phyloP scores from a whole-genome alignment of 2,113 vertebrate species.

The Dipodomys ordii region DNA sequence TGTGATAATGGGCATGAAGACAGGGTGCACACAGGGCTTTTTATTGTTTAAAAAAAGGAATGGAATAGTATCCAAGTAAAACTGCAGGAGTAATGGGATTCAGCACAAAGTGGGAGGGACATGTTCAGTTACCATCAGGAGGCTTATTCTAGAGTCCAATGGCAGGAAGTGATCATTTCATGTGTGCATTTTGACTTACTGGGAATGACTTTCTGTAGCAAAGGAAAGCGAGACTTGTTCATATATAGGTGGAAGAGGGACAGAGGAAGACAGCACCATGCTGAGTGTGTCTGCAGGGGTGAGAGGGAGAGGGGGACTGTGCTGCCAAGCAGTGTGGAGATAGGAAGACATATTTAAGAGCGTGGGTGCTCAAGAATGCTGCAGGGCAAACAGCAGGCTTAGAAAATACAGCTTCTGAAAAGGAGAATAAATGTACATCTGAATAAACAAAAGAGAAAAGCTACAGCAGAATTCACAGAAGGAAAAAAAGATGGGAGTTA shows the following conservation, averaged over 20 bases:
- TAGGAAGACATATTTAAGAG: fast-evolving
- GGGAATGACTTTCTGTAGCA: neutral
- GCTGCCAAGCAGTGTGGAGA: neutral
- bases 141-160: neutral
- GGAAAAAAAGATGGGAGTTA: neutral
- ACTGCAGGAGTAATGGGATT: neutral
- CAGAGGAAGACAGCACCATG: neutral
- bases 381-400: neutral
- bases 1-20: neutral
- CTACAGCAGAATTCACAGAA: neutral
- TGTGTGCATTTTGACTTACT: neutral
- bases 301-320: neutral
- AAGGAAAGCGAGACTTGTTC: neutral
- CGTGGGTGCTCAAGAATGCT: neutral
- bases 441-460: neutral
- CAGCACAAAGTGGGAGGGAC: neutral
- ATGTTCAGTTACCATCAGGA: neutral
- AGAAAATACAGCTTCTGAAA: neutral
- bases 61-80: neutral
- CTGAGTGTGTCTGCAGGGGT: neutral
- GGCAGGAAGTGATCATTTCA: neutral
- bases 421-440: neutral
- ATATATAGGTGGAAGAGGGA: neutral
- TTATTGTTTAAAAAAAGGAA: neutral
- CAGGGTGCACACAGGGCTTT: neutral